phyloP scores from a whole-genome alignment of 2,113 vertebrate genomes.

The Tor tambroides region DNA sequence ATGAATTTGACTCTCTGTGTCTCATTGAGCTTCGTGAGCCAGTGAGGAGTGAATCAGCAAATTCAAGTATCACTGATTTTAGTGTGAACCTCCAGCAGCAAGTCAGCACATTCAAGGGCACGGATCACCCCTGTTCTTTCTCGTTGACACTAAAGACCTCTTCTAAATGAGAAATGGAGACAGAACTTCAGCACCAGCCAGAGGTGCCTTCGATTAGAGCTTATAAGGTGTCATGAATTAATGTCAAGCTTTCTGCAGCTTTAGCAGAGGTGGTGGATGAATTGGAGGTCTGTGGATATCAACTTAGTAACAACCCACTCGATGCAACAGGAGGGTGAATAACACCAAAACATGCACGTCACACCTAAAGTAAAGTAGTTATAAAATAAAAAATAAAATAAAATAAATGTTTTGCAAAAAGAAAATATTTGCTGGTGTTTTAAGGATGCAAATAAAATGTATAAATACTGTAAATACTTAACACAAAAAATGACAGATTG shows the following conservation, averaged over 20 bases:
- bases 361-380: background rate
- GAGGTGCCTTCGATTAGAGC: background rate
- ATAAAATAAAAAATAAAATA: background rate
- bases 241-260: conserved; percentile 4
- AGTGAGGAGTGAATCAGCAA: conserved; percentile 26
- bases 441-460: background rate
- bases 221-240: conserved; percentile 34
- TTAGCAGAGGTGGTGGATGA: background rate
- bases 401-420: background rate
- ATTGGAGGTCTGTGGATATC: background rate
- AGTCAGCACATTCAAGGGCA: conserved; percentile 25
- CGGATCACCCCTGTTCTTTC: background rate
- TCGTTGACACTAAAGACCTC: background rate
- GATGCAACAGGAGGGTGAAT: background rate
- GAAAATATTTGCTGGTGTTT: background rate
- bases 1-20: background rate
- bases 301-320: background rate
- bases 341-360: background rate
- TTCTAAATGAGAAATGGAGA: conserved; percentile 23
- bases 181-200: background rate
- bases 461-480: background rate
- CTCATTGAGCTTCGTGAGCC: conserved; percentile 3
- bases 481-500: background rate
- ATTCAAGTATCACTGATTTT: background rate
- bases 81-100: background rate